A percentile compares a stretch with the other conserved stretches of the same genome.
These are phyloP conservation scores for Epinotia ramella DNA, from an alignment of 2,888 invertebrate genomes.

Conservation along the genomic window DNA sequence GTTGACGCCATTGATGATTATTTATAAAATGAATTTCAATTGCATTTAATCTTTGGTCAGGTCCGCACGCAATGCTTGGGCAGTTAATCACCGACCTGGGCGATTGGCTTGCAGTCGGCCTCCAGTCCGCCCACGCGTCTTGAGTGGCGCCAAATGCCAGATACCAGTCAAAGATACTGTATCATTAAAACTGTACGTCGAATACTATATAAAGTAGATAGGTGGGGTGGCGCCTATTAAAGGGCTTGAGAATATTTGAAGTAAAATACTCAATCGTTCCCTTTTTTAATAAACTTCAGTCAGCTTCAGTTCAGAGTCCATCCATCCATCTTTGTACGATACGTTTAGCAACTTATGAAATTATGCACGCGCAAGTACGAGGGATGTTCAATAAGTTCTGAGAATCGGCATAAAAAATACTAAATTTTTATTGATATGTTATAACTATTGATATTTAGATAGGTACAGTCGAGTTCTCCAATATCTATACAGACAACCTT, in stretches of 20 bases:
- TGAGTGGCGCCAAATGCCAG: slow-evolving; percentile 53
- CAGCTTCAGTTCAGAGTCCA: no score
- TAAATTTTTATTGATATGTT: no score
- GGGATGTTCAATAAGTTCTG: no score
- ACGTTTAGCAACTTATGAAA: no score
- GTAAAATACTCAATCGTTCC: not conserved
- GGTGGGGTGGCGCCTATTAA: not conserved
- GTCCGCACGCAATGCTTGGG: slow-evolving; percentile 33
- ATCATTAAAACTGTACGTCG: slow-evolving; percentile 42
- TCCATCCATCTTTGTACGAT: no score
- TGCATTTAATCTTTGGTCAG: slow-evolving; percentile 41
- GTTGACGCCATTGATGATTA: slow-evolving; percentile 20
- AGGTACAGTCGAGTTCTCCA: no score
- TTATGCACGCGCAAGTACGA: no score
- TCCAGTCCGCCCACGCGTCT: slow-evolving; percentile 73
- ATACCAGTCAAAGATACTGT: slow-evolving; percentile 49
- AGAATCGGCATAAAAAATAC: no score
- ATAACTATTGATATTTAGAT: no score
- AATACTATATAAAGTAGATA: slow-evolving; percentile 14
- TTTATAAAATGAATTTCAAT: slow-evolving; percentile 39
- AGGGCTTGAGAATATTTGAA: not conserved
- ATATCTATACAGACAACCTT: no score
- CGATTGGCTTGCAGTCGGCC: slow-evolving; percentile 58
- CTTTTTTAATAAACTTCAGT: no score
- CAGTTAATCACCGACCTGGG: slow-evolving; percentile 43